Evolutionary conservation across 2,888 invertebrate genomes (phyloP).

Genomic region (Acleris literana): DNA sequence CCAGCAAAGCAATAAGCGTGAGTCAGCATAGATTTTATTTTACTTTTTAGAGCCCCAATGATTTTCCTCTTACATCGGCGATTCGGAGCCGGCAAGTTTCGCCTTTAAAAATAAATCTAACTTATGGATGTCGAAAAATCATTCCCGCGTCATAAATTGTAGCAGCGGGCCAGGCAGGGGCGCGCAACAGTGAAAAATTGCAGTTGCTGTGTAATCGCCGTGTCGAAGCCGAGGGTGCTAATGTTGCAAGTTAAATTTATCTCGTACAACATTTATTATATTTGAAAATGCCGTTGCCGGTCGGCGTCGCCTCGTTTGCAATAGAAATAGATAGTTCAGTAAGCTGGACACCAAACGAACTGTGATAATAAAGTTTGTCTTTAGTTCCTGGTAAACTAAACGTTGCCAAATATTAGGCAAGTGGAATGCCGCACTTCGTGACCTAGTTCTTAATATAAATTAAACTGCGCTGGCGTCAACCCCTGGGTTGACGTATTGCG

Average conservation of each 20-base stretch:
- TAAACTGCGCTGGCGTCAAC: conserved; percentile 38
- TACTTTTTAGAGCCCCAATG: conserved; percentile 32
- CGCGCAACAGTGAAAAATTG: conserved; percentile 76
- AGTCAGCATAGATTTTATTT: conserved; percentile 39
- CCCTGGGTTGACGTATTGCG: conserved; percentile 44
- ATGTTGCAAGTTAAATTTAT: conserved; percentile 76
- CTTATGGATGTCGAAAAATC: conserved; percentile 79
- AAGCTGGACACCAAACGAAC: neutral
- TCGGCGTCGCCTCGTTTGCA: conserved; percentile 52
- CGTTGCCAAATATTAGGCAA: conserved; percentile 32
- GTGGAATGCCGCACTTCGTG: conserved; percentile 24
- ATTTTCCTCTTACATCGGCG: conserved; percentile 46
- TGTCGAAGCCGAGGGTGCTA: conserved; percentile 75
- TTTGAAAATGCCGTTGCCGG: conserved; percentile 48
- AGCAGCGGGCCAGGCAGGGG: conserved; percentile 61
- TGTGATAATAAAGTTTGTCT: conserved; percentile 11
- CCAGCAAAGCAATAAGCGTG: conserved; percentile 34
- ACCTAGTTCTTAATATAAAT: conserved; percentile 33
- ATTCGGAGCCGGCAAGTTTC: conserved; percentile 62
- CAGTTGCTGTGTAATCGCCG: conserved; percentile 71
- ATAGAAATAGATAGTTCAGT: conserved; percentile 43
- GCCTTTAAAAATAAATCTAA: conserved; percentile 75
- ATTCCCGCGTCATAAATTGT: conserved; percentile 78
- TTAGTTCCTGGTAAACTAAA: conserved; percentile 43
- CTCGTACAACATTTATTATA: conserved; percentile 75